These are phyloP conservation scores for Corydoras maculifer DNA, from an alignment of 2,113 vertebrate genomes.

Conservation along the genomic window DNA sequence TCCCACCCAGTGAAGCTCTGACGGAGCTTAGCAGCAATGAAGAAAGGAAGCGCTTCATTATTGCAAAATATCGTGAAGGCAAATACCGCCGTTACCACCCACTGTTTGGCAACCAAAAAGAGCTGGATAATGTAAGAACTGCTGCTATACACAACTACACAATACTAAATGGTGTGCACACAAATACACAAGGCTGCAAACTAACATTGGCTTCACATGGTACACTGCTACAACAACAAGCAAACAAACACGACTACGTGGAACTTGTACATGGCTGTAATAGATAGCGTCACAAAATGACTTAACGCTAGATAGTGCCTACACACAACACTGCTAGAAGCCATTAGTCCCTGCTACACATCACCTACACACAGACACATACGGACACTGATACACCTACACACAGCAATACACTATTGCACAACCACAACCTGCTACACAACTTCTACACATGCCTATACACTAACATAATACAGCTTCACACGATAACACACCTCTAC, in stretches of 20 bases:
- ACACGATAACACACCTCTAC: background rate
- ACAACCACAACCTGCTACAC: background rate
- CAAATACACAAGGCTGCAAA: background rate
- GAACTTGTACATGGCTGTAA: no score
- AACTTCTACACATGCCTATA: background rate
- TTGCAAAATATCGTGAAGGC: constrained; percentile 86
- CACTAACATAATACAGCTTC: background rate
- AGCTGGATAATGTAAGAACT: constrained; percentile 79
- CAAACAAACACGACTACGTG: background rate
- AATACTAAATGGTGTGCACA: background rate
- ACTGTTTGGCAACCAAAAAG: constrained; percentile 84
- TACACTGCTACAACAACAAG: background rate
- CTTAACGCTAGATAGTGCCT: no score
- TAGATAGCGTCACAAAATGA: no score
- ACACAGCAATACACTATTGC: background rate
- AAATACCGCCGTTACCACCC: constrained; percentile 90
- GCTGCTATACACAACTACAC: background rate
- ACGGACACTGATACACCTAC: background rate
- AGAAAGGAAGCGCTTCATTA: constrained; percentile 72
- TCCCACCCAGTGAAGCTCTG: constrained; percentile 87
- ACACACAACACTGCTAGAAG: no score
- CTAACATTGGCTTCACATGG: background rate
- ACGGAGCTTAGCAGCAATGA: constrained; percentile 61
- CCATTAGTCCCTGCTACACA: background rate
- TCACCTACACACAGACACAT: background rate